Conservation (phyloP, 2,888 invertebrate species). For the Odontocolon sp. region DNA sequence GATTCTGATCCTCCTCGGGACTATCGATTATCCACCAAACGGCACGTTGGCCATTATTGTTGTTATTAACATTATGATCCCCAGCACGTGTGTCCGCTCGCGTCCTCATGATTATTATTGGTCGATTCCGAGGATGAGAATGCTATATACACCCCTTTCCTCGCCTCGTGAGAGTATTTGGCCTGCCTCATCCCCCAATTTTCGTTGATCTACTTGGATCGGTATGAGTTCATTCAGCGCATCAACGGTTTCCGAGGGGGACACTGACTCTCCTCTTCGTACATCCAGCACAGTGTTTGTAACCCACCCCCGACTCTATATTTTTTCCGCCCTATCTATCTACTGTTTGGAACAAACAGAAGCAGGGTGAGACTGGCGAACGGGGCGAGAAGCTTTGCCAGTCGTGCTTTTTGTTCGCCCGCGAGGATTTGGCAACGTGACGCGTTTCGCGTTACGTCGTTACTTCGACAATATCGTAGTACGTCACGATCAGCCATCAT, state of each 20-base stretch:
- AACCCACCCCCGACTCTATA: too few relatives aligned
- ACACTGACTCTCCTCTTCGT: not conserved
- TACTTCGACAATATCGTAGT: slow-evolving; percentile 52
- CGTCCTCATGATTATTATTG: slow-evolving; percentile 55
- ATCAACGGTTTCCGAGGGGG: not conserved
- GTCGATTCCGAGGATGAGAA: slow-evolving; percentile 35
- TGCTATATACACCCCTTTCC: not conserved
- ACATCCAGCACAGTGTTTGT: slow-evolving; percentile 1
- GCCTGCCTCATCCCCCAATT: not conserved
- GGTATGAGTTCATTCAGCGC: slow-evolving; percentile 22
- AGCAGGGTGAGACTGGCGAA: slow-evolving; percentile 45
- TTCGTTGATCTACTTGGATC: slow-evolving; percentile 2
- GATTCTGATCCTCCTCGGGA: not conserved
- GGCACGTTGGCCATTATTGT: slow-evolving; percentile 16
- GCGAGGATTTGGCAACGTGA: slow-evolving; percentile 75
- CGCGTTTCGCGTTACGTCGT: slow-evolving; percentile 63
- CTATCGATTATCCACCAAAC: slow-evolving; percentile 9
- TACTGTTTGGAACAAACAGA: slow-evolving; percentile 74
- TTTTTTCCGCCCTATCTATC: slow-evolving; percentile 42
- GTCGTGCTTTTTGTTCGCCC: slow-evolving; percentile 78
- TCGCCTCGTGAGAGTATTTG: slow-evolving; percentile 14
- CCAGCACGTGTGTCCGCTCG: slow-evolving; percentile 49
- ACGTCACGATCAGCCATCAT: slow-evolving; percentile 35
- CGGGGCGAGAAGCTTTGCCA: slow-evolving; percentile 71
- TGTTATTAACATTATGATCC: slow-evolving; percentile 57